Evolutionary conservation across 2,113 vertebrate species (phyloP).

Genomic region (Triplophysa tibetana): DNA sequence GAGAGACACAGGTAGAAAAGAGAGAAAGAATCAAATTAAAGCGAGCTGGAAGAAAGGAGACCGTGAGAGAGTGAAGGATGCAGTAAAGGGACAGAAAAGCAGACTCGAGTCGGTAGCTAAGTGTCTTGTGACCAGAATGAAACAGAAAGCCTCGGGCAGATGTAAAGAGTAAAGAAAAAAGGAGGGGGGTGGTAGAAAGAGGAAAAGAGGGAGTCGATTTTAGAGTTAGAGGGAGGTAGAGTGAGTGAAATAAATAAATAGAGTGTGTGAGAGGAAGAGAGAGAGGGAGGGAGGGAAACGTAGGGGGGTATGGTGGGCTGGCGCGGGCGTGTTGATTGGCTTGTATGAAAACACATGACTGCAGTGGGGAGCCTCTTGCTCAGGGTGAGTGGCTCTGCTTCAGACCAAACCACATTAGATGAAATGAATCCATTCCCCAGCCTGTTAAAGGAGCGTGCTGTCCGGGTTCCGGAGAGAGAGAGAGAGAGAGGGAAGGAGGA

Average conservation of each 20-base stretch:
- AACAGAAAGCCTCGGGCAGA: slow-evolving; percentile 48
- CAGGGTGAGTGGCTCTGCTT: slow-evolving; percentile 73
- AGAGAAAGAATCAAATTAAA: slow-evolving; percentile 31
- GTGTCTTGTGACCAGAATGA: slow-evolving; percentile 46
- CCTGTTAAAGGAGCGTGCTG: slow-evolving; percentile 74
- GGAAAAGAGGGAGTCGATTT: slow-evolving; percentile 30
- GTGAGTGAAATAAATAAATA: slow-evolving; percentile 44
- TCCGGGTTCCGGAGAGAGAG: slow-evolving; percentile 67
- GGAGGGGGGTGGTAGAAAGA: slow-evolving; percentile 45
- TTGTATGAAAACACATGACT: slow-evolving; percentile 62
- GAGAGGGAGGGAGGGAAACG: slow-evolving; percentile 44
- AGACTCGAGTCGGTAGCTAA: slow-evolving; percentile 35
- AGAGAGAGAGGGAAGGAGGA: slow-evolving; percentile 56
- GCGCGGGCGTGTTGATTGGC: slow-evolving; percentile 54
- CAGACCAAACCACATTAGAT: slow-evolving; percentile 82
- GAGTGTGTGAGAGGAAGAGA: slow-evolving; percentile 29
- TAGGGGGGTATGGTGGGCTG: slow-evolving; percentile 56
- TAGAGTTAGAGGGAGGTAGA: slow-evolving; percentile 46
- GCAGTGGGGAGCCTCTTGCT: slow-evolving; percentile 58
- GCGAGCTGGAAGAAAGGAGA: slow-evolving; percentile 8
- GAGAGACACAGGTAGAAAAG: slow-evolving; percentile 24
- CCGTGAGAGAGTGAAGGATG: not conserved
- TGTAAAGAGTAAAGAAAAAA: slow-evolving; percentile 51
- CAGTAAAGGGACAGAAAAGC: slow-evolving; percentile 34
- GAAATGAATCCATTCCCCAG: slow-evolving; percentile 79